phyloP scores from a whole-genome alignment of 1,140 invertebrate species.

The Nephotettix cincticeps region DNA sequence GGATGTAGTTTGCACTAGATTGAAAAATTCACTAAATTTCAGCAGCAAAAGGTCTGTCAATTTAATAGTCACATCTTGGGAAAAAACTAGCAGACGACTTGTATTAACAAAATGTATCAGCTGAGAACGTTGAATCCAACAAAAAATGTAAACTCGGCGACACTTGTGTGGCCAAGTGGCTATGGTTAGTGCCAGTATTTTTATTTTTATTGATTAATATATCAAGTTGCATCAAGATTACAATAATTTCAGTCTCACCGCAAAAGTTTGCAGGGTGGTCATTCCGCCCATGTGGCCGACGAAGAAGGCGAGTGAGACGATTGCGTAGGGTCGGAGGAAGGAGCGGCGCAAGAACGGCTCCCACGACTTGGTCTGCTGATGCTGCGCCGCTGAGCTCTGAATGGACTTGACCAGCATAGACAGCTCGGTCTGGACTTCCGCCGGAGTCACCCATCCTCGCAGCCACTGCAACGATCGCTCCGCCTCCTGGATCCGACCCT shows the following conservation, averaged over 20 bases:
- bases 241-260: slow-evolving; percentile 52
- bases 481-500: slow-evolving; percentile 49
- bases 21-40: no score
- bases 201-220: no score
- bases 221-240: no score
- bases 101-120: no score
- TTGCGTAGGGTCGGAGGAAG: slow-evolving; percentile 61
- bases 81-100: no score
- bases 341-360: slow-evolving; percentile 51
- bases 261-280: slow-evolving; percentile 68
- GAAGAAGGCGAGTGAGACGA: slow-evolving; percentile 65
- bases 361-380: slow-evolving; percentile 39
- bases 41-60: no score
- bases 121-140: no score
- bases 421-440: slow-evolving; percentile 57
- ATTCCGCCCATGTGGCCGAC: slow-evolving; percentile 69
- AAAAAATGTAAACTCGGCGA: no score
- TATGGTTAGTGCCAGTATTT: no score
- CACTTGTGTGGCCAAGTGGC: no score
- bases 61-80: no score
- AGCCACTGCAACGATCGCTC: slow-evolving; percentile 60
- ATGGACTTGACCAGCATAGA: slow-evolving; percentile 49
- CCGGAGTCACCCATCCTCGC: slow-evolving; percentile 60
- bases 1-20: no score
- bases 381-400: slow-evolving; percentile 15